Evolutionary conservation across 1,140 invertebrate genomes (phyloP).

Genomic region (Carcinoscorpius rotundicauda): DNA sequence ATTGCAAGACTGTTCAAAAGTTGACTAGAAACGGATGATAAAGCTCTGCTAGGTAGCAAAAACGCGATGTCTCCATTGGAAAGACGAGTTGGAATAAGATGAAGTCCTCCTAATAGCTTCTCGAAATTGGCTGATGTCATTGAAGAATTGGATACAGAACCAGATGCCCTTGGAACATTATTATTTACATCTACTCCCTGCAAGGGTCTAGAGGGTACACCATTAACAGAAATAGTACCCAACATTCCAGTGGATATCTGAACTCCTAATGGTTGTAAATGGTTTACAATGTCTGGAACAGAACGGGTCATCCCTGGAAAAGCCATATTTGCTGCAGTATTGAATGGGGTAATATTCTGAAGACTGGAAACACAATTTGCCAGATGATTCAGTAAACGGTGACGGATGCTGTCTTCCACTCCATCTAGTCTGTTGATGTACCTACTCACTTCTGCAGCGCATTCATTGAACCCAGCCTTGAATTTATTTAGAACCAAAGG

Average conservation of each 20-base stretch:
- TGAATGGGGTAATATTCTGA: slow-evolving; percentile 9
- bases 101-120: slow-evolving; percentile 35
- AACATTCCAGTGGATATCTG: slow-evolving; percentile 12
- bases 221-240: slow-evolving; percentile 3
- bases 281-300: slow-evolving; percentile 3
- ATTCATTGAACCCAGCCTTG: slow-evolving; percentile 78
- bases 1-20: slow-evolving; percentile 6
- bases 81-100: slow-evolving; percentile 54
- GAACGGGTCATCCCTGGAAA: background rate
- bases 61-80: slow-evolving; percentile 49
- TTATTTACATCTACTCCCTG: slow-evolving; percentile 12
- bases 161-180: background rate
- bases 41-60: slow-evolving; percentile 40
- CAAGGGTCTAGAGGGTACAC: background rate
- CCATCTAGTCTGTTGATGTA: slow-evolving; percentile 65
- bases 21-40: slow-evolving; percentile 3
- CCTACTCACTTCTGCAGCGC: slow-evolving; percentile 78
- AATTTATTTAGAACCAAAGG: slow-evolving; percentile 64
- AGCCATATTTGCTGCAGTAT: slow-evolving; percentile 8
- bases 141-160: background rate
- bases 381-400: slow-evolving; percentile 73
- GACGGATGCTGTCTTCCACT: slow-evolving; percentile 68
- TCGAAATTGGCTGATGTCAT: slow-evolving; percentile 6
- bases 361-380: slow-evolving; percentile 49
- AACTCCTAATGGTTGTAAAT: slow-evolving; percentile 13